phyloP scores from a whole-genome alignment of 2,888 invertebrate species.

The Nemapogon koenigi region DNA sequence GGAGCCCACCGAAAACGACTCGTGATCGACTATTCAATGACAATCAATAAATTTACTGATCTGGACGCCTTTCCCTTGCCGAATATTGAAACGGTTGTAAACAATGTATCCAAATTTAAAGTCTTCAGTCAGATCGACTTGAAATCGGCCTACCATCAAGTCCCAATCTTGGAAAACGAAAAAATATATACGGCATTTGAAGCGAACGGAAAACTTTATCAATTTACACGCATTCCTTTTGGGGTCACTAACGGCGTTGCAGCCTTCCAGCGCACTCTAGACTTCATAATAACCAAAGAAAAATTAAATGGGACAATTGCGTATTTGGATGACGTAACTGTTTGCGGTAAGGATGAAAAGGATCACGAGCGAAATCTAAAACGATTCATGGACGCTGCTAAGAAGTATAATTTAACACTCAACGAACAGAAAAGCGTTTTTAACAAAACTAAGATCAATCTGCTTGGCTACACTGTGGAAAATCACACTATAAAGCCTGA shows the following conservation, averaged over 20 bases:
- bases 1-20: not conserved
- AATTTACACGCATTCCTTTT: constrained; percentile 5
- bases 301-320: not conserved
- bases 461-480: not conserved
- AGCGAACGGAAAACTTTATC: constrained; percentile 1
- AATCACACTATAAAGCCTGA: not conserved
- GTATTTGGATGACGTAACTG: not conserved
- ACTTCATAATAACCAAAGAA: constrained; percentile 3
- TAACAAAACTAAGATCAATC: not conserved
- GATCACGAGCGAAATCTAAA: not conserved
- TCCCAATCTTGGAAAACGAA: not conserved
- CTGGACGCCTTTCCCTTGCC: constrained; percentile 4
- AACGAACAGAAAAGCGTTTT: not conserved
- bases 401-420: not conserved
- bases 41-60: constrained; percentile 1
- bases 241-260: constrained; percentile 1
- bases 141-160: not conserved
- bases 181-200: constrained; percentile 4
- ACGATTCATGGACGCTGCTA: not conserved
- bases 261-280: constrained; percentile 2
- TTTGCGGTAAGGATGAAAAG: not conserved
- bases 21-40: constrained; percentile 1
- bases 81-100: not conserved
- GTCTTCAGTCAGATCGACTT: not conserved
- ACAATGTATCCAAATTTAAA: not conserved